Evolutionary conservation across 2,797 vertebrate species (phyloP).

Genomic region (Hydrophis major): DNA sequence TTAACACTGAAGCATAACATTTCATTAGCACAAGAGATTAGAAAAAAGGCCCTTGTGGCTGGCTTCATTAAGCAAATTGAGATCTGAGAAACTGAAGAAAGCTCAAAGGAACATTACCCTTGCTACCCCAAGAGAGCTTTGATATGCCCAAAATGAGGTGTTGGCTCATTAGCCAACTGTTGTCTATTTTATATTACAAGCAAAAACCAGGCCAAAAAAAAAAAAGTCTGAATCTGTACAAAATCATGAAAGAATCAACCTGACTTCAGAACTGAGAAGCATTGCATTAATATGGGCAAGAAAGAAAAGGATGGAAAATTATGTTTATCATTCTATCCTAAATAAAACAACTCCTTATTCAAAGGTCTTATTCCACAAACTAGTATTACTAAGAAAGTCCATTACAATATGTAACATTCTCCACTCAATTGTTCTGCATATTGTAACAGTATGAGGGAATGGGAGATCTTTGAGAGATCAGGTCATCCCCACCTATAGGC

Average conservation of each 20-base stretch:
- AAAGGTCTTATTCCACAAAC: background rate
- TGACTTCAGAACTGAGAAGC: background rate
- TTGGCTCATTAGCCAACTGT: background rate
- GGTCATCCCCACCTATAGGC: background rate
- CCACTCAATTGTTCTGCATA: background rate
- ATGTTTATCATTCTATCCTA: background rate
- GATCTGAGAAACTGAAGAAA: background rate
- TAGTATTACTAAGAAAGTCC: background rate
- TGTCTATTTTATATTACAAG: background rate
- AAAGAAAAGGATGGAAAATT: background rate
- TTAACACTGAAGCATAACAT: background rate
- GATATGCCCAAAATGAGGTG: background rate
- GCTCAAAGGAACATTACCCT: background rate
- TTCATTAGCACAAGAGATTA: background rate
- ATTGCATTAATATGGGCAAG: background rate
- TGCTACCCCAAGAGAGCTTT: background rate
- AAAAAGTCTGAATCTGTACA: background rate
- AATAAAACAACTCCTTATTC: background rate
- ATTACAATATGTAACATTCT: background rate
- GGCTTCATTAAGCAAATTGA: background rate
- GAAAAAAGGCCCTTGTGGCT: background rate
- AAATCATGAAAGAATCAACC: background rate
- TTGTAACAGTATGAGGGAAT: background rate
- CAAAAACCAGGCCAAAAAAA: background rate
- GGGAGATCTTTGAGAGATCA: background rate